Base-by-base conservation (phyloP, 2,113 vertebrate genomes). In the Picathartes gymnocephalus region DNA sequence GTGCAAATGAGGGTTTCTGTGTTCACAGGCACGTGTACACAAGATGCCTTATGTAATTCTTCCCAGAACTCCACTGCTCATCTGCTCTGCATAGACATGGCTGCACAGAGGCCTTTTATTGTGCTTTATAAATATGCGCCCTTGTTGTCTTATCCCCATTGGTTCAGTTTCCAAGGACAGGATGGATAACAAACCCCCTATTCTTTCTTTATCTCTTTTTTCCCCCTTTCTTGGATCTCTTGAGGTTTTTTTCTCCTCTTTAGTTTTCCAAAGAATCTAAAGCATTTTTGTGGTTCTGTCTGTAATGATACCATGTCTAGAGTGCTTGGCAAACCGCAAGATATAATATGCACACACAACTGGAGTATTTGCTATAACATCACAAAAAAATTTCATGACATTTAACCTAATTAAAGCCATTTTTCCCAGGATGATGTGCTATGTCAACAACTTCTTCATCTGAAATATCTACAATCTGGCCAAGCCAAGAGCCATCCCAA, bases 31-130 rank as follows among this genome's bases (percentile, higher is more conserved):
- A 92, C 54, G 33, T 77, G 94, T 78, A 94, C 93, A 82, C 86
- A 96, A 95, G 88, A 85, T 0, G 37, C 80, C 88, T 93, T 93
- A 92, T 97, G 93, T 83, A 96, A 95, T 81, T 95, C 93, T 96
- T 93, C 82, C 92, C 92, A 95, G 96, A 95, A 94, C 93, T 95
- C 73, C 51, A 5, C 44, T 5, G 44, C 88, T 96, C 97, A 97
- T 96, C 95, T 97, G 94, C 83, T 96, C 91, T 72, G 70, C 1
- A 3, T 93, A 96, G 88, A 96, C 95, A 81, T 54, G 81, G 95
- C 93, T 58, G 77, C 81, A 97, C 94, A 97, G 96, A 95, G 91
- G 92, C 84, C 92, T 97, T 97, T 97, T 95, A 97, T 97, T 77
- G 72, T 93, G 81, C 96, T 97, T 96, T 86, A 91, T 97, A 97